Percentiles rank a stretch among this genome's conserved stretches.
phyloP scores from a whole-genome alignment of 2,888 invertebrate species.

The Lysandra coridon region DNA sequence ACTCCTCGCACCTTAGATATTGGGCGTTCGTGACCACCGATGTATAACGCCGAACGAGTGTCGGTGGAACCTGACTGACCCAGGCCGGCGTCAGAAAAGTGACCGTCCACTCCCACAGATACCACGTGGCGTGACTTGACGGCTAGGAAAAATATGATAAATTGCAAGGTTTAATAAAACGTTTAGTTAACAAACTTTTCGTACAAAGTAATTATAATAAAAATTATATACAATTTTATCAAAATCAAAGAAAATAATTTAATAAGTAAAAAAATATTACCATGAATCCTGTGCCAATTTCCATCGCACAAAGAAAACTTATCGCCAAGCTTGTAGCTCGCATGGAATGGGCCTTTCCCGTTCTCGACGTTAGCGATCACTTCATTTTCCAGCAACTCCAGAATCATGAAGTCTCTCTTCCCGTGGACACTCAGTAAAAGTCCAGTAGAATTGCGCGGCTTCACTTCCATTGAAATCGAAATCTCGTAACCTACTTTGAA shows the following conservation, averaged over 20 bases:
- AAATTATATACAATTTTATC: too few relatives aligned
- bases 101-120: slow-evolving; percentile 91
- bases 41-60: slow-evolving; percentile 91
- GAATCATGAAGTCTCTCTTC: slow-evolving; percentile 88
- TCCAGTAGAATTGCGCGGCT: slow-evolving; percentile 91
- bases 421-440: slow-evolving; percentile 93
- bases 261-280: slow-evolving; percentile 57
- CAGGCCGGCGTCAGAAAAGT: slow-evolving; percentile 86
- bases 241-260: too few relatives aligned
- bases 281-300: slow-evolving; percentile 94
- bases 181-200: too few relatives aligned
- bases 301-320: slow-evolving; percentile 94
- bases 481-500: slow-evolving; percentile 90
- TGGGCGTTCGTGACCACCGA: slow-evolving; percentile 88
- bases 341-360: slow-evolving; percentile 88
- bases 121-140: slow-evolving; percentile 95
- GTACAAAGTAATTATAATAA: too few relatives aligned
- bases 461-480: slow-evolving; percentile 91
- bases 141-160: slow-evolving; percentile 72
- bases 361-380: slow-evolving; percentile 92
- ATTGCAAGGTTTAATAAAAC: neutral
- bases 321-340: slow-evolving; percentile 84
- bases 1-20: slow-evolving; percentile 81
- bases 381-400: slow-evolving; percentile 93
- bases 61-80: slow-evolving; percentile 86